Percentiles rank a stretch among this genome's conserved stretches.
phyloP scores from a whole-genome alignment of 2,888 invertebrate species.

The Megaustenia siamemsis region DNA sequence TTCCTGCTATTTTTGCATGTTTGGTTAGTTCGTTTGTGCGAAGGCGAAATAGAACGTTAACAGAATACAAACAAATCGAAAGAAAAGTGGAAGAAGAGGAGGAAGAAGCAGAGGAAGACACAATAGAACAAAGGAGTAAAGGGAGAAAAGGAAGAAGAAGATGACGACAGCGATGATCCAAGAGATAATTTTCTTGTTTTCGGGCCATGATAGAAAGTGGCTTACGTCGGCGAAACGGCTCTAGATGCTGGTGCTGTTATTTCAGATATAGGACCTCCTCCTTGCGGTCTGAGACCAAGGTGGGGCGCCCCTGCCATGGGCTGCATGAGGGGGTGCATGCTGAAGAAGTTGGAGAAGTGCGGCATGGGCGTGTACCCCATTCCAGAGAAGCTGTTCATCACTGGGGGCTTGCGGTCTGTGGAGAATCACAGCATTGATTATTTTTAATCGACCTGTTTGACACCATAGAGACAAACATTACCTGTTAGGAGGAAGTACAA shows the following conservation, averaged over 20 bases:
- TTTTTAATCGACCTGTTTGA: too few species aligned
- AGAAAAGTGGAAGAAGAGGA: too few species aligned
- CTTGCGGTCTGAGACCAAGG: slow-evolving; percentile 18
- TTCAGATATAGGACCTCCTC: not conserved
- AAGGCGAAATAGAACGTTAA: too few species aligned
- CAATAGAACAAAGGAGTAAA: not conserved
- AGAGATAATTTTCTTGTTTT: not conserved
- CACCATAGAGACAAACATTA: too few species aligned
- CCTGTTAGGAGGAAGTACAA: too few species aligned
- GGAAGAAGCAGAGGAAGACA: too few species aligned
- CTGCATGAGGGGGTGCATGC: slow-evolving; percentile 47
- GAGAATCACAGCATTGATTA: too few species aligned
- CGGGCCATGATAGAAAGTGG: not conserved
- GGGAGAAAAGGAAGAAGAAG: not conserved
- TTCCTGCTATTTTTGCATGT: too few species aligned
- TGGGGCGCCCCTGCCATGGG: slow-evolving; percentile 34
- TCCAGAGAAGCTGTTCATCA: slow-evolving; percentile 76
- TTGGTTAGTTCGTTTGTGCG: too few species aligned
- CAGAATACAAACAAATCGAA: too few species aligned
- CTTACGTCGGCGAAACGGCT: slow-evolving; percentile 28
- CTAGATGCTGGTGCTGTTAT: slow-evolving; percentile 13
- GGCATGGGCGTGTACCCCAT: slow-evolving; percentile 41
- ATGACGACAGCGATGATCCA: not conserved
- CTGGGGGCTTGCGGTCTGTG: slow-evolving; percentile 70
- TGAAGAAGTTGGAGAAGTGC: slow-evolving; percentile 47